A percentile compares a stretch with the other conserved stretches of the same genome.
Conservation (phyloP, 2,888 invertebrate species). For the Eupithecia dodoneata region DNA sequence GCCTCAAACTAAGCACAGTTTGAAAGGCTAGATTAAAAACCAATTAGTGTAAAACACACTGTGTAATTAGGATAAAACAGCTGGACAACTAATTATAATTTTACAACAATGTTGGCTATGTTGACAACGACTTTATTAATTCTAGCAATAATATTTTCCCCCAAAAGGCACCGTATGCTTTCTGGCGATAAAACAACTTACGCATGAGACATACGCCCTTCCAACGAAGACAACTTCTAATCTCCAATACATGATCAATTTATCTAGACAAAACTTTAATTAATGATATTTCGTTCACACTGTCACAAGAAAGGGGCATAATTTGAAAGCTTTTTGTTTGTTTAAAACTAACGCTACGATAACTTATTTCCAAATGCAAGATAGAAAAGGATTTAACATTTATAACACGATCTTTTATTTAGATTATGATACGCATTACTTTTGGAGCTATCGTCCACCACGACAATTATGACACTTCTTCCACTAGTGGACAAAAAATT, state of each 20-base stretch:
- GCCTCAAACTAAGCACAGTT: too few species aligned
- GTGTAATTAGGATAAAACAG: background rate
- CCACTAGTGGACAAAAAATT: too few species aligned
- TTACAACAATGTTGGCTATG: background rate
- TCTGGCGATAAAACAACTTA: background rate
- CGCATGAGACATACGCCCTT: background rate
- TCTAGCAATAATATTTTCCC: background rate
- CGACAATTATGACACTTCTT: too few species aligned
- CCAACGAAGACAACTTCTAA: background rate
- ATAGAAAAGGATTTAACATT: slow-evolving; percentile 26
- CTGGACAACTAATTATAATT: background rate
- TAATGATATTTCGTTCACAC: background rate
- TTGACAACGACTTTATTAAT: background rate
- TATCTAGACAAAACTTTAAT: background rate
- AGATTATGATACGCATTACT: background rate
- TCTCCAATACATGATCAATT: background rate
- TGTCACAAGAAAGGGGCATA: background rate
- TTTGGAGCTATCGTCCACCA: background rate
- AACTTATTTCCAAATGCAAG: slow-evolving; percentile 32
- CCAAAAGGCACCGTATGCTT: background rate
- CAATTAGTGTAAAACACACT: too few species aligned
- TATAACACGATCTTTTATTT: slow-evolving; percentile 14
- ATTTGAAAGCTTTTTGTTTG: slow-evolving; percentile 33
- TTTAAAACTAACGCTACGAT: slow-evolving; percentile 19
- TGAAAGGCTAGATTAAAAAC: too few species aligned